A percentile compares a stretch with the other conserved stretches of the same genome.
These are phyloP conservation scores for Drosophila greeni DNA, from an alignment of 2,888 invertebrate genomes.

Conservation along the genomic window DNA sequence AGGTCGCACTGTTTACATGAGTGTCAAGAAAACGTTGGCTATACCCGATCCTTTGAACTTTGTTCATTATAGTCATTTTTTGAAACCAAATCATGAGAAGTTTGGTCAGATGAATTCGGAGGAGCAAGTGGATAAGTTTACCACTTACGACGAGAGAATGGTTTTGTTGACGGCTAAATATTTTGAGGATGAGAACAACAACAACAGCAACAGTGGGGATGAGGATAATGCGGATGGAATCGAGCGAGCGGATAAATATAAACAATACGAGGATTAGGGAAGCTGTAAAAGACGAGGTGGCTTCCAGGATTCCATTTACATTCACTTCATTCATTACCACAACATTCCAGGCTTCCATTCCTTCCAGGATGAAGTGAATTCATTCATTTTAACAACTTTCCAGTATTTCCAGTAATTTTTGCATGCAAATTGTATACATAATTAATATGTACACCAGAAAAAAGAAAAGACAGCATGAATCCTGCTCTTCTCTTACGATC, in stretches of 20 bases:
- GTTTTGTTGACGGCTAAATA: neutral
- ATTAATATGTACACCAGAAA: too few species aligned
- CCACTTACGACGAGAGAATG: neutral
- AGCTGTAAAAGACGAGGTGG: neutral
- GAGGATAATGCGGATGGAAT: neutral
- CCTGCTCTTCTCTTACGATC: too few species aligned
- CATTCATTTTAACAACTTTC: too few species aligned
- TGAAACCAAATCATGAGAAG: constrained; percentile 52
- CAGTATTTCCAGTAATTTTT: too few species aligned
- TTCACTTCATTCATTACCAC: too few species aligned
- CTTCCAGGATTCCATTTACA: too few species aligned
- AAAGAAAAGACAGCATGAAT: too few species aligned
- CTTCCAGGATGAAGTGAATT: too few species aligned
- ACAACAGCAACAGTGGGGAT: too few species aligned
- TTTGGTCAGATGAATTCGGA: neutral
- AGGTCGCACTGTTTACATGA: constrained; percentile 56
- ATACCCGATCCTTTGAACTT: constrained; percentile 47
- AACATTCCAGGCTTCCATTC: neutral
- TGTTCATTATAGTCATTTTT: constrained; percentile 28
- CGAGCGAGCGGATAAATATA: neutral
- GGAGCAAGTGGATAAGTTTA: neutral
- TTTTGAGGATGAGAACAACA: neutral
- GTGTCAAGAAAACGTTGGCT: constrained; percentile 26
- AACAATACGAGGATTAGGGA: neutral
- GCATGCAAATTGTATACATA: too few species aligned